These are phyloP conservation scores for Drosophila kurseongensis DNA, from an alignment of 1,140 invertebrate genomes.

Conservation along the genomic window DNA sequence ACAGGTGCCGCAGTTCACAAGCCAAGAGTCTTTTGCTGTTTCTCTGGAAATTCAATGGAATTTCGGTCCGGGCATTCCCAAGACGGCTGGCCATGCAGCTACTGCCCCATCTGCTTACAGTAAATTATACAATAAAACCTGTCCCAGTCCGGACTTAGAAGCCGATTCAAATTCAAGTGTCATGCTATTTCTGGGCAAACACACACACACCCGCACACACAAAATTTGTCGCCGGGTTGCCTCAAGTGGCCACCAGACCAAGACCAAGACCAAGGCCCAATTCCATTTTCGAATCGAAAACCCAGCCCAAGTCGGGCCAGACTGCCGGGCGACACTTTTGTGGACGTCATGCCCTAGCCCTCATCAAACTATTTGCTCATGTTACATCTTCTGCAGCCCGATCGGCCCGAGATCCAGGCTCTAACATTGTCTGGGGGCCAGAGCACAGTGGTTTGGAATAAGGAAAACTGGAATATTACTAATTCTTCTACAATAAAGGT, in stretches of 20 bases:
- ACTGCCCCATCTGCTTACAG: conserved; percentile 61
- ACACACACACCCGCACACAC: conserved; percentile 16
- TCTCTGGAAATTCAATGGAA: conserved; percentile 77
- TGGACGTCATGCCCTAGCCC: conserved; percentile 50
- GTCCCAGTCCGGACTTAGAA: conserved; percentile 45
- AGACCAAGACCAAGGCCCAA: conserved; percentile 10
- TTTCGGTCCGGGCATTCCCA: conserved; percentile 55
- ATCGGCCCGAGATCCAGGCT: conserved; percentile 26
- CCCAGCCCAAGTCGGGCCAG: conserved; percentile 48
- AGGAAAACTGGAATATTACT: neutral
- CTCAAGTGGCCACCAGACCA: conserved; percentile 61
- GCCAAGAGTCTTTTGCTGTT: conserved; percentile 31
- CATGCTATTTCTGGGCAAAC: conserved; percentile 73
- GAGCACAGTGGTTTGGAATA: conserved; percentile 24
- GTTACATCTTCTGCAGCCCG: conserved; percentile 63
- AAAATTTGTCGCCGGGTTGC: conserved; percentile 71
- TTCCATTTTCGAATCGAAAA: conserved; percentile 20
- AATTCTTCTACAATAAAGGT: too few relatives aligned
- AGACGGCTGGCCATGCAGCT: neutral
- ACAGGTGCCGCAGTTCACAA: conserved; percentile 75
- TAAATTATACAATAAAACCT: conserved; percentile 82
- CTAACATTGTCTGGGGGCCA: conserved; percentile 40
- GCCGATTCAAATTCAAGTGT: conserved; percentile 73
- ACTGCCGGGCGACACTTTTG: conserved; percentile 70
- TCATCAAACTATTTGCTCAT: conserved; percentile 70